Evolutionary conservation across 2,113 vertebrate genomes (phyloP).

Genomic region (Taurulus bubalis): DNA sequence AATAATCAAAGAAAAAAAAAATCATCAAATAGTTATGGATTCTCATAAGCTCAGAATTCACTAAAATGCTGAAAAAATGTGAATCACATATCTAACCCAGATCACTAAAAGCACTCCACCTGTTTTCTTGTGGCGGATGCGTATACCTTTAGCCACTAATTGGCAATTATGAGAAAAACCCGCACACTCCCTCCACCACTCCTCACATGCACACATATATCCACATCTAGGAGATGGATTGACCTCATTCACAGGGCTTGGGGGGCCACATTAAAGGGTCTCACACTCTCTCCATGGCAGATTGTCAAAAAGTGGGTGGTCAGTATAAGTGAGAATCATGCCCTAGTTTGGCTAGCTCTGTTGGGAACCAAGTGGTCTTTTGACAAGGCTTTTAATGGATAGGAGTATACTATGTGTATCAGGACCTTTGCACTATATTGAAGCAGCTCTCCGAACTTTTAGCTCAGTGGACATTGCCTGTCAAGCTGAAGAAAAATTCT

Average conservation of each 20-base stretch:
- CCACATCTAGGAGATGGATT: conserved; percentile 66
- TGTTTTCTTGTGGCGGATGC: conserved; percentile 61
- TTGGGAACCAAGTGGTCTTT: conserved; percentile 70
- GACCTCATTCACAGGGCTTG: conserved; percentile 76
- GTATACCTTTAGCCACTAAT: conserved; percentile 63
- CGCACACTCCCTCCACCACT: conserved; percentile 42
- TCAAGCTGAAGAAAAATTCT: conserved; percentile 37
- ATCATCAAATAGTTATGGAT: conserved; percentile 72
- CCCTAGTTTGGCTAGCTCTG: conserved; percentile 75
- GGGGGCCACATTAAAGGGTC: conserved; percentile 71
- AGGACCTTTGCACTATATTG: conserved; percentile 55
- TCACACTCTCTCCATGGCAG: conserved; percentile 70
- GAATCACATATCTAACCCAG: conserved; percentile 52
- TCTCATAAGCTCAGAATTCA: conserved; percentile 59
- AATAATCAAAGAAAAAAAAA: conserved; percentile 65
- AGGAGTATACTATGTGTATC: conserved; percentile 63
- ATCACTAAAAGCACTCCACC: conserved; percentile 49
- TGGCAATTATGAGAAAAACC: conserved; percentile 70
- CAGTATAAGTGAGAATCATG: conserved; percentile 80
- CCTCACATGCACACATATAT: conserved; percentile 23
- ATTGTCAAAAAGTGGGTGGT: conserved; percentile 75
- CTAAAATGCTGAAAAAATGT: conserved; percentile 49
- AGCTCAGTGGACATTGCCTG: conserved; percentile 31
- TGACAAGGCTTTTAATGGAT: conserved; percentile 78
- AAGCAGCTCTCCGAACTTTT: conserved; percentile 50